These are phyloP conservation scores for Hemistola chrysoprasaria DNA, from an alignment of 2,888 invertebrate genomes.

Conservation along the genomic window DNA sequence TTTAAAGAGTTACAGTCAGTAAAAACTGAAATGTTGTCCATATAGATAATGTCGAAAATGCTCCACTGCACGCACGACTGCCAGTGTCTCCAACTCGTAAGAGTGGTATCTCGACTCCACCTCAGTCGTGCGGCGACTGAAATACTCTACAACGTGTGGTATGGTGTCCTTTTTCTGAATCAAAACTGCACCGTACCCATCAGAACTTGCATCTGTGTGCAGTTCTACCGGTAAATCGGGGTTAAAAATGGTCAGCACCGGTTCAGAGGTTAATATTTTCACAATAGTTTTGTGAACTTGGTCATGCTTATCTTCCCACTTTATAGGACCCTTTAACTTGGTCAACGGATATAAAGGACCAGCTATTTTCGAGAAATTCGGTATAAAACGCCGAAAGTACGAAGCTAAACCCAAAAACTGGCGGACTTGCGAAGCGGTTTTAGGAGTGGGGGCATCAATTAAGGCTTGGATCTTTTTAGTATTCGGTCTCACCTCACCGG, in stretches of 20 bases:
- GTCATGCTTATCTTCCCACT: conserved; percentile 24
- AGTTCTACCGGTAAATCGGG: conserved; percentile 24
- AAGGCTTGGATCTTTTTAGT: conserved; percentile 28
- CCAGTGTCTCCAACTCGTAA: conserved; percentile 32
- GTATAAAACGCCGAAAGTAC: conserved; percentile 24
- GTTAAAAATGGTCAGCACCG: conserved; percentile 31
- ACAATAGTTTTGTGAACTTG: conserved; percentile 19
- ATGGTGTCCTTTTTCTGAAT: conserved; percentile 25
- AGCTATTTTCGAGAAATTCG: conserved; percentile 21
- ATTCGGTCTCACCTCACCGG: conserved; percentile 29
- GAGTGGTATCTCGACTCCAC: conserved; percentile 30
- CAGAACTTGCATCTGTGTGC: conserved; percentile 33
- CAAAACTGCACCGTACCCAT: conserved; percentile 31
- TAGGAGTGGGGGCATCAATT: conserved; percentile 18
- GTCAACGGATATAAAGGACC: conserved; percentile 35
- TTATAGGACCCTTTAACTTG: conserved; percentile 26
- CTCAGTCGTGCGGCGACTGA: conserved; percentile 29
- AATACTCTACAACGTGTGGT: conserved; percentile 32
- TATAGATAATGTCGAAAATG: conserved; percentile 28
- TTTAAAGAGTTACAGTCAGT: conserved; percentile 32
- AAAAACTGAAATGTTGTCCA: conserved; percentile 22
- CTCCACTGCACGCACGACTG: conserved; percentile 31
- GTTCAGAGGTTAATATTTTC: conserved; percentile 20
- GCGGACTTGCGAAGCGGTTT: conserved; percentile 24
- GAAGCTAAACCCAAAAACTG: conserved; percentile 25